Base-by-base conservation (phyloP, 2,113 vertebrate genomes). In the Poecilia latipinna region DNA sequence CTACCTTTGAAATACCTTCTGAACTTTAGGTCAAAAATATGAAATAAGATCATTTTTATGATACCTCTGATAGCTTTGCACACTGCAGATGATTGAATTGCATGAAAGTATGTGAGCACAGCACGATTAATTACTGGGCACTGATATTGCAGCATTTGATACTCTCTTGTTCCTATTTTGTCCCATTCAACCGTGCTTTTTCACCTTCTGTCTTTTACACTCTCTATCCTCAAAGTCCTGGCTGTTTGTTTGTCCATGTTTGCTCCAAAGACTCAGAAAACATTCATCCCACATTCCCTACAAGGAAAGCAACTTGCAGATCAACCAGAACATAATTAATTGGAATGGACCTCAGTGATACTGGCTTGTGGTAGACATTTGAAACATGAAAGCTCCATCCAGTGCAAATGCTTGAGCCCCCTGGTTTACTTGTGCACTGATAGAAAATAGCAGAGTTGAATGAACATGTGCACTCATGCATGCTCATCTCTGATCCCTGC, bases 191-290 rank as follows among this genome's bases (percentile, higher is more conserved):
- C 77, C 28, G 1, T 31, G 65, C 11, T 54, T 51, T 66, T 62
- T 83, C n/a, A 32, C 82, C 68, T 81, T 70, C 39, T 0, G 0
- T 70, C 63, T 57, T 72, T 69, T 37, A 12, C 35, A 37, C 35
- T 48, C 31, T 79, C 75, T 31, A 42, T 29, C 22, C 64, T 74
- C 33, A 62, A 65, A 68, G 72, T 57, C 65, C 72, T 85, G 83
- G 61, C 68, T 79, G 66, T 75, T 48, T 70, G 37, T 77, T 54
- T 70, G 37, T 77, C 61, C 65, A 37, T 22, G 64, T 82, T 65
- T 85, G 78, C 76, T 70, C 69, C 75, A 74, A 12, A 66, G 75
- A 83, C 78, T 74, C 77, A 76, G 78, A 70, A 76, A 75, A 24
- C 44, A 61, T 11, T 2, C 32, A 37, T 69, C 72, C 71, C 65